A percentile compares a stretch with the other conserved stretches of the same genome.
These are phyloP conservation scores for Andinoacara biseriatus DNA, from an alignment of 2,113 vertebrate species.

Conservation along the genomic window DNA sequence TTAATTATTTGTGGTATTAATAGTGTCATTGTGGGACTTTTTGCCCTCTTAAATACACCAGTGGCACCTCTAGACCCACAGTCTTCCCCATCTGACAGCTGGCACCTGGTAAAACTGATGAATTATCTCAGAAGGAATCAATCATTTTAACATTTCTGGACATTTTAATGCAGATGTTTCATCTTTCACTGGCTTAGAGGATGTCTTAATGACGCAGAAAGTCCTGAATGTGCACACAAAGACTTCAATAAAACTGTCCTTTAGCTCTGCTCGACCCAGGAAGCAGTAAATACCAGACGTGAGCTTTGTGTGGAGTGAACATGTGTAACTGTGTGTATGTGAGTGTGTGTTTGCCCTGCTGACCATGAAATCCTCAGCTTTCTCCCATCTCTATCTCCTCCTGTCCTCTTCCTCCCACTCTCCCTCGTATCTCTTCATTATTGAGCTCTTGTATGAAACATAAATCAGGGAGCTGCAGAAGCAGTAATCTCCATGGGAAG, in stretches of 20 bases:
- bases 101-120: not conserved
- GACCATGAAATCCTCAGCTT: constrained; percentile 39
- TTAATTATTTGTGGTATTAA: not conserved
- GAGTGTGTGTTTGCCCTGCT: constrained; percentile 19
- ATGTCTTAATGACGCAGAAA: not conserved
- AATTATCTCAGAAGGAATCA: not conserved
- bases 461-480: constrained; percentile 28
- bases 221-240: constrained; percentile 2
- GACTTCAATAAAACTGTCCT: constrained; percentile 35
- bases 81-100: not conserved
- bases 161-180: constrained; percentile 1
- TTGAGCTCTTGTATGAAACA: constrained; percentile 19
- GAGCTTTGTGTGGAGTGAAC: constrained; percentile 22
- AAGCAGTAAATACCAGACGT: constrained; percentile 61
- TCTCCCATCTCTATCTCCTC: constrained; percentile 8
- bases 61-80: not conserved
- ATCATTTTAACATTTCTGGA: not conserved
- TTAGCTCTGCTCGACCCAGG: constrained; percentile 22
- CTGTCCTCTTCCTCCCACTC: constrained; percentile 32
- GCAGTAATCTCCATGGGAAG: constrained; percentile 43
- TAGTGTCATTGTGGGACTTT: not conserved
- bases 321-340: not conserved
- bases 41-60: not conserved
- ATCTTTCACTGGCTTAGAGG: not conserved
- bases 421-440: constrained; percentile 31